Conservation (phyloP, 2,888 invertebrate species). For the Timema podura region DNA sequence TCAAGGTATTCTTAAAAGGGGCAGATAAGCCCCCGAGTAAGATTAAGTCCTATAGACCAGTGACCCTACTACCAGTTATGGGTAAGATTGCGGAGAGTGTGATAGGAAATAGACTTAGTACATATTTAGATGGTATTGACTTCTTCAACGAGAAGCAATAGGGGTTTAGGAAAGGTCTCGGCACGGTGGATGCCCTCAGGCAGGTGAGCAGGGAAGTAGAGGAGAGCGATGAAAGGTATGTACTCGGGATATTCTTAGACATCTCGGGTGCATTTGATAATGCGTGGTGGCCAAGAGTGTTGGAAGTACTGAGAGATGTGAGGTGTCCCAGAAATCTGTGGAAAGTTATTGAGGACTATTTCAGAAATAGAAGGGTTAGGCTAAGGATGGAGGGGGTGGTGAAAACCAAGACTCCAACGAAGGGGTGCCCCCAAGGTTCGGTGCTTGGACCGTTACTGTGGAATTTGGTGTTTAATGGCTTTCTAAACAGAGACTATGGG, state of each 20-base stretch:
- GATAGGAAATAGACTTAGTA: no score
- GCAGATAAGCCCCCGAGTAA: neutral
- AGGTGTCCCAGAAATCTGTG: neutral
- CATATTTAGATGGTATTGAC: neutral
- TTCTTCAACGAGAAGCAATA: neutral
- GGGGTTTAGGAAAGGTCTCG: neutral
- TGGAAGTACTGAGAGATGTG: neutral
- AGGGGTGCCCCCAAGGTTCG: conserved; percentile 7
- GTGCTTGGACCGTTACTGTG: neutral
- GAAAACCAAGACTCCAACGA: neutral
- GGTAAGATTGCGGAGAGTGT: neutral
- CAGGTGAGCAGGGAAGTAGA: no score
- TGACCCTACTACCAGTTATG: neutral
- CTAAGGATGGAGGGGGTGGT: no score
- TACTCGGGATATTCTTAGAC: neutral
- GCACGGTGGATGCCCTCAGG: no score
- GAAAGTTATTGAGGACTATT: neutral
- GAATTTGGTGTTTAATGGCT: neutral
- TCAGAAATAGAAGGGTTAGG: neutral
- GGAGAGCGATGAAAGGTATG: neutral
- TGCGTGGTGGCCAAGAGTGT: neutral
- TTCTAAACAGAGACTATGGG: neutral
- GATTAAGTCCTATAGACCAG: neutral
- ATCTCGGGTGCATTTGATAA: neutral
- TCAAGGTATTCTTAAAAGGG: neutral